Base-by-base conservation (phyloP, 1,140 invertebrate species). In the Pseudomyrmex dendroicus region DNA sequence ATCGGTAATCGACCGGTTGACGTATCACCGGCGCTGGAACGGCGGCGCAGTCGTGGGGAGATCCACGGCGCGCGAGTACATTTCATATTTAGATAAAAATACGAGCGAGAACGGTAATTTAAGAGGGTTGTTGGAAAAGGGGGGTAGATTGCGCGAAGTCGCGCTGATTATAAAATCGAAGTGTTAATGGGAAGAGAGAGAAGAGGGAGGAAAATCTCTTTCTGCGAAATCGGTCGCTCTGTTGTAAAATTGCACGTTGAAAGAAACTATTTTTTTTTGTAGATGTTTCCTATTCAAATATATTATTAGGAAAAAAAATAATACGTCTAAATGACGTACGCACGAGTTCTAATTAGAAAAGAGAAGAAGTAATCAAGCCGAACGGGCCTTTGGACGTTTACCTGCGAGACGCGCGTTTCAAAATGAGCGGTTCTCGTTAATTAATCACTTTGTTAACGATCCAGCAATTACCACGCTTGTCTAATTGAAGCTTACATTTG, bases 81-180 rank as follows among this genome's bases (percentile, higher is more conserved):
- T 83, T 59, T 67, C 25, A 57, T 83, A 83, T 83, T 83, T 67
- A 83, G 54, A 78, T 52, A 83, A 83, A 83, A 78, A 77, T 83
- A 67, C n/a, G 54, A 67, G 13, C 25, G 46, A 15, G 62, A 35
- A 35, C 13, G 7, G 5, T 68, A 83, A 83, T 44, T 67, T 78
- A 52, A 59, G 46, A 48, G 13, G 35, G n/a, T 73, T 48, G 68
- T 62, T 52, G 46, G 52, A 46, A 17, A n/a, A 52, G 22, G 2
- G 25, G 25, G 5, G 17, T 61, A 35, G 35, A 35, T 35, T 13
- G 46, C 56, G 12, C 44, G 35, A 17, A 15, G 10, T 25, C 9
- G 22, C 50, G 63, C 20, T 77, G 73, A 68, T 83, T 83, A 83
- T 77, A 83, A 83, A 83, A 83, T 83, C 73, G 46, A 77, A 83